Evolutionary conservation across 2,113 vertebrate genomes (phyloP).

Genomic region (Collichthys lucidus): DNA sequence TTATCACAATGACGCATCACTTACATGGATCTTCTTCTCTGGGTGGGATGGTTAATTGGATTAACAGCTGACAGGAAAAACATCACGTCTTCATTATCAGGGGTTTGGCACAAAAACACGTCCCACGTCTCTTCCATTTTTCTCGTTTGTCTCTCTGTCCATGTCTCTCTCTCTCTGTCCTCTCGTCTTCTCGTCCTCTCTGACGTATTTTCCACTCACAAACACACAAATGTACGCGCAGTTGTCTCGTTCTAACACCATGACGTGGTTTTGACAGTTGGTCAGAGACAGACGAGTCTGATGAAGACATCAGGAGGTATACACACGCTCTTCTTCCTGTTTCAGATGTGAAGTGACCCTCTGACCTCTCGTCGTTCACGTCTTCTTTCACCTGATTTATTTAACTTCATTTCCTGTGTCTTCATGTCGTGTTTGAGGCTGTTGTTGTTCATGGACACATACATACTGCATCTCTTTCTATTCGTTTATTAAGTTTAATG

Average conservation of each 20-base stretch:
- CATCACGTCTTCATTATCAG: constrained; percentile 34
- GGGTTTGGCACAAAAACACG: constrained; percentile 41
- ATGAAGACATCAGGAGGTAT: constrained; percentile 78
- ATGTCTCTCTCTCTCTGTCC: neutral
- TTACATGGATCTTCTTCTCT: constrained; percentile 24
- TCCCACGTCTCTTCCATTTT: constrained; percentile 7
- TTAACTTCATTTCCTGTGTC: constrained; percentile 20
- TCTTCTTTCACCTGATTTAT: constrained; percentile 35
- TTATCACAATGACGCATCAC: constrained; percentile 58
- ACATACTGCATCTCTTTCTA: constrained; percentile 1
- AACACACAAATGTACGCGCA: constrained; percentile 1
- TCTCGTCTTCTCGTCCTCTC: neutral
- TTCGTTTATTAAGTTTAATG: neutral
- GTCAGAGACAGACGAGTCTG: constrained; percentile 71
- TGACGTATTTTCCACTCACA: neutral
- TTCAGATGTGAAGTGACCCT: constrained; percentile 54
- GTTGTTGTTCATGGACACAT: constrained; percentile 53
- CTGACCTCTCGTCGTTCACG: neutral
- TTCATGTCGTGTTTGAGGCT: neutral
- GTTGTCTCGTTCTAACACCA: constrained; percentile 57
- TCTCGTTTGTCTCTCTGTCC: neutral
- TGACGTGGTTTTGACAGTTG: constrained; percentile 79
- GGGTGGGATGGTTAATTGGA: constrained; percentile 64
- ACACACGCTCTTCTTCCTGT: constrained; percentile 42
- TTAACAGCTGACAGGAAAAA: constrained; percentile 47